Base-by-base conservation (phyloP, 2,113 vertebrate genomes). In the Planiliza haematocheilus region DNA sequence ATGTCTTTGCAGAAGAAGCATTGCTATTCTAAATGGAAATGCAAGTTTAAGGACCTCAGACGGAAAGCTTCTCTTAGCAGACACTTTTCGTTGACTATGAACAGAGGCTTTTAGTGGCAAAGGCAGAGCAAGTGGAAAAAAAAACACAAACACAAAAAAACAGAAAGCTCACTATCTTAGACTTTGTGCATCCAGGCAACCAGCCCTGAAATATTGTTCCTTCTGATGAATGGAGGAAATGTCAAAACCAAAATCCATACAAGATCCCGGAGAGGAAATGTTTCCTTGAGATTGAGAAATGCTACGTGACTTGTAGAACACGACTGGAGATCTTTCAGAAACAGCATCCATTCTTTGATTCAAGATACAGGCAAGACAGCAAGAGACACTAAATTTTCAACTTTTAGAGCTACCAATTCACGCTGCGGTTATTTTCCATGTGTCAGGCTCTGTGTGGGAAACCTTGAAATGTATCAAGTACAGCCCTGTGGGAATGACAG, bases 81-180 rank as follows among this genome's bases (percentile, higher is more conserved):
- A 58, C 48, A 9, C 24, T 21, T 56, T 39, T 46, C 59, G 37
- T 5, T 10, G 14, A 10, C 8, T 6, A 39, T 52, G 66, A 70
- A 61, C 52, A 57, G 66, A 53, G 50, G 55, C 75, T 87, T 84
- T 83, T 81, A 85, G 87, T 68, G 79, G 73, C 79, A 73, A 13
- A 72, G 83, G 86, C 82, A 87, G 86, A 46, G 63, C n/a, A 6
- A 73, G 18, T 45, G 38, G 43, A 51, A 21, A 20, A 6, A 6
- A 18, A 49, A 39, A 1, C 2, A n/a, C 17, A 53, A 12, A 62
- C 7, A 14, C 30, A 51, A 13, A 63, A 68, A 57, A 59, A 74
- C 62, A 0, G 70, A 30, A 45, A 45, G 55, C 59, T 42, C 6
- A 0, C 59, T 41, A 61, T 34, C 52, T 2, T 14, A 10, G 59